Evolutionary conservation across 2,113 vertebrate species (phyloP).

Genomic region (Thermophis baileyi): DNA sequence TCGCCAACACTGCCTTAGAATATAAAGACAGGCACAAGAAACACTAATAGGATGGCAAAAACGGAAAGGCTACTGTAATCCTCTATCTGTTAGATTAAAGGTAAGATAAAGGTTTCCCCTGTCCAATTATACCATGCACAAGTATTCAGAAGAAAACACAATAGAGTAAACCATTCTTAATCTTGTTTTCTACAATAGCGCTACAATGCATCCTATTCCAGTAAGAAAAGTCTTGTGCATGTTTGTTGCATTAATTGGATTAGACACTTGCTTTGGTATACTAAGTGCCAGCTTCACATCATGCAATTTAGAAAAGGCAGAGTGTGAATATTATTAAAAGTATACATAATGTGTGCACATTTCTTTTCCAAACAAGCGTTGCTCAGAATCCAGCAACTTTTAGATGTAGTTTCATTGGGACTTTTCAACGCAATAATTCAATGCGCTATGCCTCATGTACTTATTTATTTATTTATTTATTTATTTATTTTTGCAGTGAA

Average conservation of each 20-base stretch:
- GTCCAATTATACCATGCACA: neutral
- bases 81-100: too few relatives aligned
- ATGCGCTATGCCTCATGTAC: neutral
- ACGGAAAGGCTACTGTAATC: neutral
- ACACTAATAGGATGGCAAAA: neutral
- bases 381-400: neutral
- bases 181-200: neutral
- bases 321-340: neutral
- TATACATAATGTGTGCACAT: neutral
- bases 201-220: neutral
- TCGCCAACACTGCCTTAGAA: too few relatives aligned
- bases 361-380: neutral
- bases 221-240: neutral
- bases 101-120: too few relatives aligned
- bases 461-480: neutral
- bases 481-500: neutral
- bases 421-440: neutral
- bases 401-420: neutral
- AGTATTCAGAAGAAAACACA: neutral
- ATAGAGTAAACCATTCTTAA: neutral
- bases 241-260: neutral
- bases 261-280: neutral
- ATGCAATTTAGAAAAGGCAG: neutral
- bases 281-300: neutral
- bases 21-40: too few relatives aligned